Evolutionary conservation across 2,113 vertebrate genomes (phyloP).

Genomic region (Pardalotus punctatus): DNA sequence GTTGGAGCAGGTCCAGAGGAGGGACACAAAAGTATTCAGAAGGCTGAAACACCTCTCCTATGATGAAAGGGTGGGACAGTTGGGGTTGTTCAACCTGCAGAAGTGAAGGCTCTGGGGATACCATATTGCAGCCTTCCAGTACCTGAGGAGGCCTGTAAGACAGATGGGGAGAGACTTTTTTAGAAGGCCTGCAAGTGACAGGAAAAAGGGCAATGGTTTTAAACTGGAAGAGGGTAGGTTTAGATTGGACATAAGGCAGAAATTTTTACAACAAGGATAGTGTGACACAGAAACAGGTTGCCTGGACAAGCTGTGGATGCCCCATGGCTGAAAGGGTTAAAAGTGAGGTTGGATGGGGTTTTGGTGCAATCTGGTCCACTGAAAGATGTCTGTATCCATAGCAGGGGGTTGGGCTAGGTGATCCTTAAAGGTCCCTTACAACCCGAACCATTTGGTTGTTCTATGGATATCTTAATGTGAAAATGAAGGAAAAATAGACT

Average conservation of each 20-base stretch:
- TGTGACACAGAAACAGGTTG: not conserved
- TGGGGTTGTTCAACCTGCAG: not conserved
- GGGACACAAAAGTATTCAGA: not conserved
- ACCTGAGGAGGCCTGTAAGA: rapidly evolving
- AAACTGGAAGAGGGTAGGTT: not conserved
- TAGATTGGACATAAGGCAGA: not conserved
- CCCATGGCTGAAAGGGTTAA: not conserved
- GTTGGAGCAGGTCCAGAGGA: not conserved
- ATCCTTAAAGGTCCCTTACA: not conserved
- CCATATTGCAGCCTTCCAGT: not conserved
- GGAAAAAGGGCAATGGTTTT: not conserved
- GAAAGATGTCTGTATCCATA: not conserved
- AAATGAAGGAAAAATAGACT: not conserved
- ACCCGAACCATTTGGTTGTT: not conserved
- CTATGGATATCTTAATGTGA: not conserved
- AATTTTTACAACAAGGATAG: not conserved
- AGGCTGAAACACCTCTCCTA: not conserved
- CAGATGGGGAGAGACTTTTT: not conserved
- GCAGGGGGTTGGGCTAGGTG: not conserved
- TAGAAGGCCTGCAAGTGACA: not conserved
- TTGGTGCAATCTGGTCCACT: not conserved
- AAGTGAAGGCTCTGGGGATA: not conserved
- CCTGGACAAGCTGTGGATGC: not conserved
- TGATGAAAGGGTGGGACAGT: not conserved
- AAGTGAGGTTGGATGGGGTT: not conserved